These are phyloP conservation scores for Diabrotica virgifera DNA, from an alignment of 1,140 invertebrate species.

Conservation along the genomic window DNA sequence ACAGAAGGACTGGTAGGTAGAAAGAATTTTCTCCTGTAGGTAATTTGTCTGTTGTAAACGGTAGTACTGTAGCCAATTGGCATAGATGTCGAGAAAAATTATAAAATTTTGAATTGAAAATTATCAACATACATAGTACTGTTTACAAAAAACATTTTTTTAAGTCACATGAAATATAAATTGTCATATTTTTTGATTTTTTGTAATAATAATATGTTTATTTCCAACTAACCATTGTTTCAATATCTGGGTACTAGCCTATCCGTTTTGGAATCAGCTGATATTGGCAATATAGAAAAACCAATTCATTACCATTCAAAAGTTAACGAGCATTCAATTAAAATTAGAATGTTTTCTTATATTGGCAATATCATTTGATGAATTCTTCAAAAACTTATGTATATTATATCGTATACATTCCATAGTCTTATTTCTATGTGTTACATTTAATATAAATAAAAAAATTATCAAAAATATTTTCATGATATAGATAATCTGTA, in stretches of 20 bases:
- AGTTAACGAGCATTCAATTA: neutral
- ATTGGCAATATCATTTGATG: slow-evolving; percentile 2
- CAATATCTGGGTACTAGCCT: neutral
- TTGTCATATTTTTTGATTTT: no score
- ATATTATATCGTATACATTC: slow-evolving; percentile 27
- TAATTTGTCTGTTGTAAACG: no score
- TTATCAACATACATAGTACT: no score
- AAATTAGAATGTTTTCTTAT: neutral
- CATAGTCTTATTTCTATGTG: slow-evolving; percentile 38
- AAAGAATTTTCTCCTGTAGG: no score
- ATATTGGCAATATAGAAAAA: neutral
- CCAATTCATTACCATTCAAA: neutral
- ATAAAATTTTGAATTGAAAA: no score
- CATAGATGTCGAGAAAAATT: no score
- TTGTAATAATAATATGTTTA: no score
- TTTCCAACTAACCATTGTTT: no score
- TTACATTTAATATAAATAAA: slow-evolving; percentile 17
- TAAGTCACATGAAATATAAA: no score
- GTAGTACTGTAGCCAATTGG: no score
- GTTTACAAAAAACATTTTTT: no score
- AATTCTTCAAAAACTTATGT: slow-evolving; percentile 19
- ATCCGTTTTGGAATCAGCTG: neutral
- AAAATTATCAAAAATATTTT: slow-evolving; percentile 42
- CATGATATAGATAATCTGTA: slow-evolving; percentile 40
- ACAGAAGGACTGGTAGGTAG: no score